These are phyloP conservation scores for Smittia aterrima DNA, from an alignment of 2,888 invertebrate genomes.

Conservation along the genomic window DNA sequence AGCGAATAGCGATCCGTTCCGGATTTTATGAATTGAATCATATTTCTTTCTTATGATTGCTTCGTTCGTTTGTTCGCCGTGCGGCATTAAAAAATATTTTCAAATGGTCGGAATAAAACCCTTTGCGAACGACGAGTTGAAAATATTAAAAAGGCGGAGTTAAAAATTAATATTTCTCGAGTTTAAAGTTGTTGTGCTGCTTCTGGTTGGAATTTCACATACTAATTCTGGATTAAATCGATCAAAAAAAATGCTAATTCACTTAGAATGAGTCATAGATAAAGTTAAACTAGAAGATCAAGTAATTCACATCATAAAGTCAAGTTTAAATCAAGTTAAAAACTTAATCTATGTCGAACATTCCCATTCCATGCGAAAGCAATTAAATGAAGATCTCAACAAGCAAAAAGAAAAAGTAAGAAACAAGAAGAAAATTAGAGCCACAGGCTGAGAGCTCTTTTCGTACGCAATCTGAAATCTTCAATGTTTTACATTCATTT, in stretches of 20 bases:
- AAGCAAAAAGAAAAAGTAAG: background rate
- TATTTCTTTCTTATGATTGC: background rate
- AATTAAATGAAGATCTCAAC: conserved; percentile 36
- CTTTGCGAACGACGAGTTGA: background rate
- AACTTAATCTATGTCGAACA: background rate
- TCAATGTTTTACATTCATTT: conserved; percentile 34
- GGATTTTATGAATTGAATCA: background rate
- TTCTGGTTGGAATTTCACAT: too few relatives aligned
- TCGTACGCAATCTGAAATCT: conserved; percentile 28
- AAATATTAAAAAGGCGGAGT: background rate
- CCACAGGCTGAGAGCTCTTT: background rate
- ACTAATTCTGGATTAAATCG: too few relatives aligned
- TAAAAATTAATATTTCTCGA: background rate
- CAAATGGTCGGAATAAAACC: background rate
- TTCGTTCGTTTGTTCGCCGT: background rate
- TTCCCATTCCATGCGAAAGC: conserved; percentile 23
- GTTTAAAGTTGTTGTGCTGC: background rate
- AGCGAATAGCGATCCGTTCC: background rate
- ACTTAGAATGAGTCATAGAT: too few relatives aligned
- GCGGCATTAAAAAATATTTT: background rate
- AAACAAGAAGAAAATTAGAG: background rate
- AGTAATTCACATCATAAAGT: too few relatives aligned
- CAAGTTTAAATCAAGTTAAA: too few relatives aligned
- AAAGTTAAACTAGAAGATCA: too few relatives aligned
- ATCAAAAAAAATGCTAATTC: too few relatives aligned